Base-by-base conservation (phyloP, 2,797 vertebrate species). In the Sebastolobus alascanus region DNA sequence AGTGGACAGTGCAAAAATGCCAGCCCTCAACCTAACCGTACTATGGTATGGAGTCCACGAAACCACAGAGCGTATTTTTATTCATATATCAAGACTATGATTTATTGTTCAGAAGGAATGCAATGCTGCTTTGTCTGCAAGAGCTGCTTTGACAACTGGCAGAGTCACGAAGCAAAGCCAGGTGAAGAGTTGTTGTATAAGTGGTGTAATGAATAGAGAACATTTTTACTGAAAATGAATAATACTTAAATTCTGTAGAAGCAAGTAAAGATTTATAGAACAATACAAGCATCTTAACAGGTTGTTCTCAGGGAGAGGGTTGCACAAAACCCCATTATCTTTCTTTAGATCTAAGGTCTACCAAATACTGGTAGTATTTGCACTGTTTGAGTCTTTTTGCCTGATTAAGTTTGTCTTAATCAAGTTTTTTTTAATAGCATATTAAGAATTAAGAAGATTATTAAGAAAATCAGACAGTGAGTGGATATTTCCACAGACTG, bases 11-110 rank as follows among this genome's bases (percentile, higher is more conserved):
- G 18, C 43, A 78, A 72, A 86, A 63, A 68, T 40, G 14, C 13
- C 60, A 72, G 40, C 46, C 35, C 59, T 75, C 40, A 73, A 10
- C 37, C 68, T 37, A 38, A 75, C 64, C 33, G 27, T 78, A 50
- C 38, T 68, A 75, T 37, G 38, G 37, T 65, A 83, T 84, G 52
- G 65, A 78, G 43, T 58, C 43, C 9, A 25, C 40, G 20, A 33
- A 77, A 61, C 83, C 84, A 56, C 71, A 58, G 50, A 29, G 40
- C 16, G 18, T 82, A 79, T 81, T 76, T 80, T 59, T 76, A 75
- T 75, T 59, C 25, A 31, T 67, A 79, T 22, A 67, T 33, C 3
- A 5, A 74, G n/a, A 67, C 22, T 8, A n/a, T 46, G 20, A 64
- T 80, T 85, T 80, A 58, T 25, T 60, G 52, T 5, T 75, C 8